These are phyloP conservation scores for Drosophila koepferae DNA, from an alignment of 2,888 invertebrate species.

Conservation along the genomic window DNA sequence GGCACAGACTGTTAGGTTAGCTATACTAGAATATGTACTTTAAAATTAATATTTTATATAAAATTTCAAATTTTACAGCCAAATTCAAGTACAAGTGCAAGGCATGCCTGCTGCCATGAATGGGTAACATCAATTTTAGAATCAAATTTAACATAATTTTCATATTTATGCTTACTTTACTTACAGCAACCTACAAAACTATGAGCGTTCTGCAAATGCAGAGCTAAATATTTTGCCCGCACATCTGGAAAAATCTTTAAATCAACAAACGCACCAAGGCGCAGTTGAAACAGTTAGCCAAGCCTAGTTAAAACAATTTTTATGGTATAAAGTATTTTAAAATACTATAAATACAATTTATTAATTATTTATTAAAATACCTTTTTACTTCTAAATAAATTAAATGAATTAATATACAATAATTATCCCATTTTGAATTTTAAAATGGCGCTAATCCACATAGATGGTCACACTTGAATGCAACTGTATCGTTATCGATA, in stretches of 20 bases:
- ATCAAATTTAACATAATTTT: no score
- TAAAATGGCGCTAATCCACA: background rate
- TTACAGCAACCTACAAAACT: constrained; percentile 6
- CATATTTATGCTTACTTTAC: background rate
- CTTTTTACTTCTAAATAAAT: background rate
- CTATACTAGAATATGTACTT: background rate
- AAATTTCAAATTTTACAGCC: constrained; percentile 4
- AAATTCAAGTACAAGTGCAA: constrained; percentile 25
- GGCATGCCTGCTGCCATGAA: background rate
- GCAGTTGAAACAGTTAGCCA: constrained; percentile 54
- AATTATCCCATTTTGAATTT: background rate
- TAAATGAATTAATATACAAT: background rate
- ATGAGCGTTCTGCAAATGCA: constrained; percentile 3
- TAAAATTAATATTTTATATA: background rate
- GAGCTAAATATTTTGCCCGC: constrained; percentile 9
- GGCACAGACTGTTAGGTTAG: constrained; percentile 14
- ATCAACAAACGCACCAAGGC: constrained; percentile 31
- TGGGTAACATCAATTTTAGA: constrained; percentile 3
- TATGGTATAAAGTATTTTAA: background rate
- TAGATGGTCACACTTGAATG: background rate
- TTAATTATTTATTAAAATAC: background rate
- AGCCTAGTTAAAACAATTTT: constrained; percentile 14
- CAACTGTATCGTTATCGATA: constrained; percentile 18
- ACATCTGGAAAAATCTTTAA: background rate
- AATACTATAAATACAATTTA: constrained; percentile 1